Evolutionary conservation across 1,140 invertebrate species (phyloP).

Genomic region (Ptiloglossa arizonensis): DNA sequence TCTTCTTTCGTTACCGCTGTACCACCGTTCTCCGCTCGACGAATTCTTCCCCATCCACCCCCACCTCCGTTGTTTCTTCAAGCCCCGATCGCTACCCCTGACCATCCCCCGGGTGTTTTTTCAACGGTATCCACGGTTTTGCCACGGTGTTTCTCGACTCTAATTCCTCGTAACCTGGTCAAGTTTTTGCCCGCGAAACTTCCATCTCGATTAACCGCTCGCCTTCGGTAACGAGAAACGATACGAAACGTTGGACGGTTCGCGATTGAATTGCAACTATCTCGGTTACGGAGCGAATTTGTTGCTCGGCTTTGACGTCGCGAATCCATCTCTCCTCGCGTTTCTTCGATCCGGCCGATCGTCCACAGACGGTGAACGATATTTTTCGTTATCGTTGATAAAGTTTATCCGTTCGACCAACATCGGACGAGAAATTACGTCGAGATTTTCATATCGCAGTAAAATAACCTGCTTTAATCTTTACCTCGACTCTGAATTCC

Average conservation of each 20-base stretch:
- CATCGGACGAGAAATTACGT: too few relatives aligned
- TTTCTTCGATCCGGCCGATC: too few relatives aligned
- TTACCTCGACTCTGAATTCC: too few relatives aligned
- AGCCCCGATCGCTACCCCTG: neutral
- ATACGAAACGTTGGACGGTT: neutral
- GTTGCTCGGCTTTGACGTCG: too few relatives aligned
- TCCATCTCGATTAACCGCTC: neutral
- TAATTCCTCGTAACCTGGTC: conserved; percentile 4
- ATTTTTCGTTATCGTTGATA: too few relatives aligned
- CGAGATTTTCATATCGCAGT: too few relatives aligned
- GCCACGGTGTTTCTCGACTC: conserved; percentile 4
- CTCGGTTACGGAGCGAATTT: neutral
- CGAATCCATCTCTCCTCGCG: too few relatives aligned
- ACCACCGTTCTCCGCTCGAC: conserved; percentile 7
- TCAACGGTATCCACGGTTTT: conserved; percentile 11
- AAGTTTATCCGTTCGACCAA: too few relatives aligned
- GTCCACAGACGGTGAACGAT: too few relatives aligned
- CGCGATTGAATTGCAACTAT: conserved; percentile 19
- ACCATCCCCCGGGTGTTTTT: conserved; percentile 4
- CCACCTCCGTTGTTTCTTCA: conserved; percentile 31
- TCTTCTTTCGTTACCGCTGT: neutral
- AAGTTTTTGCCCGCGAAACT: neutral
- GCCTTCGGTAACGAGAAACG: neutral
- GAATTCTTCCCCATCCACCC: neutral
- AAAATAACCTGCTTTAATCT: too few relatives aligned